These are phyloP conservation scores for Cynopterus sphinx DNA, from an alignment of 2,797 vertebrate genomes.

Conservation along the genomic window DNA sequence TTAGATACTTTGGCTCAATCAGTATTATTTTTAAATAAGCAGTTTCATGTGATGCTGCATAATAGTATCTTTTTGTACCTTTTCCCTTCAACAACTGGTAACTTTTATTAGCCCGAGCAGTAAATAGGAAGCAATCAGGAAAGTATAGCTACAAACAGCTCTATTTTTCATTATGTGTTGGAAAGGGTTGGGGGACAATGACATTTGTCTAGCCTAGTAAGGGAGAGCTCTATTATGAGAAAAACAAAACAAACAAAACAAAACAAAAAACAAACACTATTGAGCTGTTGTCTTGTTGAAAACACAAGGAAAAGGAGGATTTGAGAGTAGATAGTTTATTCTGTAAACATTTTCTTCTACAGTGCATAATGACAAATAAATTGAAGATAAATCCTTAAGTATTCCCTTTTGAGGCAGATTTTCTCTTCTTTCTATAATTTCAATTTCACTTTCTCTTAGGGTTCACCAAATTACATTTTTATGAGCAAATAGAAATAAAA, in stretches of 20 bases:
- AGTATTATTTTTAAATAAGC: constrained; percentile 57
- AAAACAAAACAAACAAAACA: not conserved
- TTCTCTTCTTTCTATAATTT: not conserved
- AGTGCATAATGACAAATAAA: constrained; percentile 6
- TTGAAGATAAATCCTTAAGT: not conserved
- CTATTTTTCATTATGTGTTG: constrained; percentile 80
- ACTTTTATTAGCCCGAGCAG: constrained; percentile 85
- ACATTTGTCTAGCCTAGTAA: constrained; percentile 79
- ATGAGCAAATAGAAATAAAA: not conserved
- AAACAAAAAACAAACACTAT: not conserved
- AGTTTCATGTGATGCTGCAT: constrained; percentile 54
- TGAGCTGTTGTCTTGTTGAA: constrained; percentile 56
- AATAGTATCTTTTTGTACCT: constrained; percentile 54
- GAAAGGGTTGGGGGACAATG: constrained; percentile 74
- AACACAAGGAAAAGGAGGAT: constrained; percentile 58
- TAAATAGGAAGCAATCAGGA: constrained; percentile 81
- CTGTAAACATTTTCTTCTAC: not conserved
- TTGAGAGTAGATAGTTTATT: not conserved
- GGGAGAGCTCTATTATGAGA: not conserved
- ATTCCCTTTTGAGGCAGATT: not conserved
- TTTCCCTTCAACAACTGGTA: constrained; percentile 74
- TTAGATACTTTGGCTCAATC: constrained; percentile 34
- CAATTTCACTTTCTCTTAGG: not conserved
- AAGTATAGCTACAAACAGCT: constrained; percentile 79
- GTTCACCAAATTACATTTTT: not conserved